Evolutionary conservation across 2,888 invertebrate species (phyloP), one percentile per base, ranked within the genome.

Genomic region (Ptycholaimellus sp.): DNA sequence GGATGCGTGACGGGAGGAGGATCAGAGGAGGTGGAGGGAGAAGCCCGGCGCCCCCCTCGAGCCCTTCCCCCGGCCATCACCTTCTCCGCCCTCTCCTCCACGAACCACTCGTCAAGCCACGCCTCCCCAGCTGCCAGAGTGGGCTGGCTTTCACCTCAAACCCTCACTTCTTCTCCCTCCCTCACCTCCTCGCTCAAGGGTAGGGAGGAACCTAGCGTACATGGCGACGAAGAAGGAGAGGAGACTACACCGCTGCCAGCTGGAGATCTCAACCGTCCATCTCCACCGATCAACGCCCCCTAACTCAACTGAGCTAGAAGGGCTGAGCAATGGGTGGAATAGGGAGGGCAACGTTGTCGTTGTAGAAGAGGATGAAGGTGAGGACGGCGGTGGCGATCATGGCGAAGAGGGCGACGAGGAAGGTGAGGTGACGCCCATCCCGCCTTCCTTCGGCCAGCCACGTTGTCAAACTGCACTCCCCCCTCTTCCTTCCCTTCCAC

Each of bases 161-260:
- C 16, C 11, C 31, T n/a, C 16, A 14, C 16, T 14, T 11, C 34
- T 9, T n/a, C 13, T 33, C 25, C 25, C 13, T 13, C 22, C n/a
- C 34, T 33, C n/a, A 11, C n/a, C 22, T 22, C 40, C 25, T 16
- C 46, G 64, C 49, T 66, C 67, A 29, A n/a, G n/a, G n/a, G n/a
- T n/a, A n/a, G n/a, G n/a, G n/a, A n/a, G n/a, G n/a, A 67, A 64
- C 52, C 67, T 64, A 16, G 64, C 65, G 42, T 66, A 64, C 64
- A 67, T 67, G 37, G 66, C 65, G 16, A 66, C 54, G 49, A 68
- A 67, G 47, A 67, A 67, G 17, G 65, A 62, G 25, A 65, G 55
- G 47, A 67, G 67, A 51, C 68, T 67, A 34, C 64, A 66, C 67
- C 42, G 65, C 64, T 2, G 61, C 59, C 17, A 68, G 52, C n/a